Evolutionary conservation across 2,888 invertebrate species (phyloP).

Genomic region (Drosophila prostipennis): DNA sequence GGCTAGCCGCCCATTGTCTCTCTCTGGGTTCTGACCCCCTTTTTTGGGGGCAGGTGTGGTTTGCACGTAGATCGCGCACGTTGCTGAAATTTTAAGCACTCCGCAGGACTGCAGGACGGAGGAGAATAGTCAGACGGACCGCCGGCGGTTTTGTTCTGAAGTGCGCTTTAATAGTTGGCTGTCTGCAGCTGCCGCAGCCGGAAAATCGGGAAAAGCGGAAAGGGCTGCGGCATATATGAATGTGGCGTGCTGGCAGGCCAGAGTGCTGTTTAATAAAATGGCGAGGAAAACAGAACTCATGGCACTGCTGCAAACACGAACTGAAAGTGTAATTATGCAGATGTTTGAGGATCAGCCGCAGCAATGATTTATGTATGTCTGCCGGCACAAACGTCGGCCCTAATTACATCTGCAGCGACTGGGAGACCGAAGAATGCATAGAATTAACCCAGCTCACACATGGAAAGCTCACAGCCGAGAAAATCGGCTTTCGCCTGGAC

Average conservation of each 20-base stretch:
- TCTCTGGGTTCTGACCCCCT: conserved; percentile 11
- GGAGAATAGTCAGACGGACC: conserved; percentile 37
- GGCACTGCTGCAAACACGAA: conserved; percentile 61
- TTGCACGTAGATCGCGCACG: conserved; percentile 67
- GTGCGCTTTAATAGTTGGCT: conserved; percentile 76
- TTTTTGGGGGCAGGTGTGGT: conserved; percentile 63
- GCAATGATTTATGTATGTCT: conserved; percentile 41
- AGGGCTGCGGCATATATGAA: conserved; percentile 15
- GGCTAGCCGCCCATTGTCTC: conserved; percentile 42
- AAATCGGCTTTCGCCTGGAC: conserved; percentile 24
- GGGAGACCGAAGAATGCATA: neutral
- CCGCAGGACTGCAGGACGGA: conserved; percentile 39
- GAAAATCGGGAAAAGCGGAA: conserved; percentile 6
- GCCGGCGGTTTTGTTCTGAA: conserved; percentile 68
- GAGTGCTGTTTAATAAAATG: conserved; percentile 69
- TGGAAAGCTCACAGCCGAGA: conserved; percentile 6
- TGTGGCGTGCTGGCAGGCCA: conserved; percentile 60
- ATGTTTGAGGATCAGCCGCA: conserved; percentile 54
- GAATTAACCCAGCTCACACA: conserved; percentile 15
- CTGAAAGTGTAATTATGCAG: conserved; percentile 74
- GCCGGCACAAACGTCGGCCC: conserved; percentile 17
- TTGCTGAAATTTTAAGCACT: conserved; percentile 73
- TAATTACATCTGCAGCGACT: conserved; percentile 38
- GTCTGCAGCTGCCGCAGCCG: conserved; percentile 70
- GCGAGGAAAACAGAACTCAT: conserved; percentile 52